Conservation (phyloP, 2,113 vertebrate species). For the Gambusia affinis region DNA sequence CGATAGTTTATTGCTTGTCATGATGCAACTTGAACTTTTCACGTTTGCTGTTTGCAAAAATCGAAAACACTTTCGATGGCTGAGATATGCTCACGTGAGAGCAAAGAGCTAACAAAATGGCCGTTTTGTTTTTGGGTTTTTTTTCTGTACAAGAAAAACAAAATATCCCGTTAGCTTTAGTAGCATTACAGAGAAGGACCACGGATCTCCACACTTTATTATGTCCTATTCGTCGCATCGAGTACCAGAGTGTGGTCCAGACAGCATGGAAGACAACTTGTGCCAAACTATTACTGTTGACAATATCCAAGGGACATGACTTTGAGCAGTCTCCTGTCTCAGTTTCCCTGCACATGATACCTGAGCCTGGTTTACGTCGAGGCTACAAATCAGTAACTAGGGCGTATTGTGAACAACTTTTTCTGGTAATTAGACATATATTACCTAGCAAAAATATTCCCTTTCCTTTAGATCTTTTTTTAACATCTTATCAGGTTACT, state of each 20-base stretch:
- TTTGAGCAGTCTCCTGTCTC: background rate
- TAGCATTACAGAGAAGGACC: no score
- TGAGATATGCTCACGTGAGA: background rate
- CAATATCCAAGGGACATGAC: background rate
- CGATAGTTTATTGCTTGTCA: slow-evolving; percentile 31
- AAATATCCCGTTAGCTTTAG: background rate
- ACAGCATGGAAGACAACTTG: background rate
- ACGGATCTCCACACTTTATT: background rate
- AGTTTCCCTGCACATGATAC: background rate
- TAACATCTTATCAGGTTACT: background rate
- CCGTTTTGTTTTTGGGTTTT: background rate
- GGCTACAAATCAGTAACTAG: background rate
- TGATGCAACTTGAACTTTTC: slow-evolving; percentile 30
- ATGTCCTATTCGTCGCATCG: background rate
- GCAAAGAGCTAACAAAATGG: background rate
- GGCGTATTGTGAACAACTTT: background rate
- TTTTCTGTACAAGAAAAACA: background rate
- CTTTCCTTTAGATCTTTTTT: background rate
- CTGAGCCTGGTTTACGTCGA: background rate
- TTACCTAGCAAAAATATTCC: background rate
- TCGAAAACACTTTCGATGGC: background rate
- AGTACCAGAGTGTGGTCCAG: background rate
- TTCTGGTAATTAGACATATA: background rate
- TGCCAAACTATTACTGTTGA: background rate
- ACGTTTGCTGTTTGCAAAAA: background rate